Evolutionary conservation across 2,113 vertebrate genomes (phyloP).

Genomic region (Pitta sordida): DNA sequence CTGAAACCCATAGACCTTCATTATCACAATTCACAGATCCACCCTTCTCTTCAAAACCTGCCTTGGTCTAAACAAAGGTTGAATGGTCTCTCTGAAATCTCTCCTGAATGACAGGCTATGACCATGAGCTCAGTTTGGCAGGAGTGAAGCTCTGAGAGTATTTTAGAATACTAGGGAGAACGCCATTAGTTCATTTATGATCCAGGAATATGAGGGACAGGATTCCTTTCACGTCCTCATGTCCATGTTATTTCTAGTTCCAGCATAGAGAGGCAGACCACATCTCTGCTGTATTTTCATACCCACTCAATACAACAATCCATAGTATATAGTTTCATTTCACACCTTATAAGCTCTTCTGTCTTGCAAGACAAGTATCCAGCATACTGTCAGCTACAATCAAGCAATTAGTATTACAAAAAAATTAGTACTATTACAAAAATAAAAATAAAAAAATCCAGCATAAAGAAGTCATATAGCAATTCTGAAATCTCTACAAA

Average conservation of each 20-base stretch:
- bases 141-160: neutral
- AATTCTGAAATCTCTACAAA: neutral
- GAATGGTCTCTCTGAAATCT: neutral
- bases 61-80: neutral
- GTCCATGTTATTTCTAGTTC: neutral
- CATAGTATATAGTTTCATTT: neutral
- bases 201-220: neutral
- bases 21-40: neutral
- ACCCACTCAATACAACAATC: neutral
- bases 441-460: no score
- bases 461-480: neutral
- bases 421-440: no score
- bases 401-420: neutral
- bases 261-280: neutral
- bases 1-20: accelerated
- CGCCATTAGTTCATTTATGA: neutral
- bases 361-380: neutral
- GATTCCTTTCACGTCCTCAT: neutral
- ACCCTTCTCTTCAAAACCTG: neutral
- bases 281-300: neutral
- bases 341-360: neutral
- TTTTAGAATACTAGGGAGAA: neutral
- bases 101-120: neutral
- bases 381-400: neutral
- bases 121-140: neutral